Conservation (phyloP, 2,888 invertebrate species). For the Conus canariensis region DNA sequence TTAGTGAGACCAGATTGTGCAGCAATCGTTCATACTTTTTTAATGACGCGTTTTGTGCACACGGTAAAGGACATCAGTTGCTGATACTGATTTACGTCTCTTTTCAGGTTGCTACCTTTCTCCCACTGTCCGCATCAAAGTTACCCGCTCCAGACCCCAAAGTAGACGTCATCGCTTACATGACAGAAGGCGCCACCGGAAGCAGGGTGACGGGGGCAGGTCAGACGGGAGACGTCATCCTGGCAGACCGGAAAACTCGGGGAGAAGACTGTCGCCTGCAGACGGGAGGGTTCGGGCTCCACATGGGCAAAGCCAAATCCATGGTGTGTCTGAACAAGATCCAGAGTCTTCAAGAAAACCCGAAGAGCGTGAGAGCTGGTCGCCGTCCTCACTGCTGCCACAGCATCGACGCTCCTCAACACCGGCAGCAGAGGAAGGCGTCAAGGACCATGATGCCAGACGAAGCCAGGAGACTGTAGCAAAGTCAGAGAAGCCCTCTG, state of each 20-base stretch:
- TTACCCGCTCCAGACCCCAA: not conserved
- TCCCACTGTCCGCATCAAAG: not conserved
- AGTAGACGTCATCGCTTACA: not conserved
- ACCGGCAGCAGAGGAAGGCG: not conserved
- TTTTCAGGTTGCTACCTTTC: slow-evolving; percentile 14
- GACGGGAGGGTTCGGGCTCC: not conserved
- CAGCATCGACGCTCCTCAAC: not conserved
- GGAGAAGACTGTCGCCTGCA: not conserved
- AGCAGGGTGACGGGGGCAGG: not conserved
- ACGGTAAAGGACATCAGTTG: no score
- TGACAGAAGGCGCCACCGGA: not conserved
- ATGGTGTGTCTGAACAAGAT: not conserved
- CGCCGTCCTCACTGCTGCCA: not conserved
- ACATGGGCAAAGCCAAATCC: not conserved
- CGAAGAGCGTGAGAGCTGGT: not conserved
- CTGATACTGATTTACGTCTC: not conserved
- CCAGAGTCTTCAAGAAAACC: not conserved
- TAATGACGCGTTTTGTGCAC: no score
- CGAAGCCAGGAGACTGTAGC: not conserved
- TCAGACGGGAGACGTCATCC: not conserved
- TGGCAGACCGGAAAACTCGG: not conserved
- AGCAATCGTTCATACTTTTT: no score
- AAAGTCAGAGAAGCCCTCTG: not conserved
- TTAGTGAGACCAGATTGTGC: no score
- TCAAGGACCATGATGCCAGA: not conserved